Base-by-base conservation (phyloP, 1,140 invertebrate species). In the Magallana ariakensis region DNA sequence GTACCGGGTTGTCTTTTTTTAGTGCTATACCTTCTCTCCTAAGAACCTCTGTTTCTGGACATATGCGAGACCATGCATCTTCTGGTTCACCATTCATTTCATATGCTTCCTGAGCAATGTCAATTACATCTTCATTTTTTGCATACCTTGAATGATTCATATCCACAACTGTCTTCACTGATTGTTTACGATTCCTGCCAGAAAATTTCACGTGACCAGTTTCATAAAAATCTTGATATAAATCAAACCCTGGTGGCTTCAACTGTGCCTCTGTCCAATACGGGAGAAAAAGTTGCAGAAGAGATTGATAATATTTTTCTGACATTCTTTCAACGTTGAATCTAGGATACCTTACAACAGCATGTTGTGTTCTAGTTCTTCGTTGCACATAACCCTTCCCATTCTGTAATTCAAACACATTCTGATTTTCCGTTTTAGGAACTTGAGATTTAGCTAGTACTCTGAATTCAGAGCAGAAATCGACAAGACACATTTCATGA, bases 391-490 rank as follows among this genome's bases (percentile, higher is more conserved):
- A 82, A 1, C 89, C 89, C 15, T 84, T 66, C 26, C 85, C n/a
- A 86, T 89, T 86, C 53, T 87, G 46, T 15, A 89, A 26, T 54
- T 60, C 26, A 22, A 66, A 86, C 7, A 56, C 83, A 16, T n/a
- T 56, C 53, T 81, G 75, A 15, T 82, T 85, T 81, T 1, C 1
- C 15, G 62, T 82, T 26, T 84, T 62, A 60, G 70, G 60, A n/a
- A 85, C 53, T 62, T 87, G 66, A 7, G 83, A 54, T 26, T 75
- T 57, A 75, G 57, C 7, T n/a, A 89, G 10, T 53, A 90, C 87
- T 80, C 85, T 55, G 66, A 83, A 90, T 57, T 84, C 82, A n/a
- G 89, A 87, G 33, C 80, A 80, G 22, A 89, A 89, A 56, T n/a
- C 62, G 10, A 83, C 89, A 15, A 87, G 26, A 83, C 87, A 90